Evolutionary conservation across 2,113 vertebrate genomes (phyloP), one percentile per base, ranked within the genome.

Genomic region (Tetrao urogallus): DNA sequence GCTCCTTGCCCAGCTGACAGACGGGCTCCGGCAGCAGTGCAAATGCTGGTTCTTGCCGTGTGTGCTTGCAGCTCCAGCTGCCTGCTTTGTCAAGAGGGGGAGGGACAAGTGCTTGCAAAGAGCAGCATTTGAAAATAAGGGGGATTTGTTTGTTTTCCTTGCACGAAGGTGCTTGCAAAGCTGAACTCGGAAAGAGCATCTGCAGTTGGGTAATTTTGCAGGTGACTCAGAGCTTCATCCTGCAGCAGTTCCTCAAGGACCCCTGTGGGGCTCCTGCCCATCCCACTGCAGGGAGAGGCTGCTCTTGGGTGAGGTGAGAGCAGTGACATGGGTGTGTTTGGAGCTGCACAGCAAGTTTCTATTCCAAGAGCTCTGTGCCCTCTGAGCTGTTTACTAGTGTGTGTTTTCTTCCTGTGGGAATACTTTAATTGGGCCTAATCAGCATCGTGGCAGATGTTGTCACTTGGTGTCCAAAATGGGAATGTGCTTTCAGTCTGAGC

Each of bases 381-480:
- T 73, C 75, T 56, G 65, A 47, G 24, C 34, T 76, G 28, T 72
- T 90, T 88, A 47, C 38, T 72, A 21, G 6, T 60, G 25, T n/a
- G 8, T 88, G 20, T 83, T 86, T 86, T 90, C 72, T 69, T 90
- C 61, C 52, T 64, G 32, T 52, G 42, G 57, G 43, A 82, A n/a
- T 83, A 71, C 88, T 77, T 94, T 83, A 78, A 73, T 88, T 87
- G 82, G 71, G 14, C 36, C 11, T 87, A 36, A 54, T 83, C 86
- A 14, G 60, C 72, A 42, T 63, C 7, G 2, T 48, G 63, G 75
- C n/a, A 56, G 10, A 18, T 83, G 34, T n/a, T 83, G 76, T 78
- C 65, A 21, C 64, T 69, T 40, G 60, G 69, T 48, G 38, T 61
- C 77, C 81, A 89, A 89, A 92, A 43, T 36, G 19, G 47, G 70